Conservation (phyloP, 1,140 invertebrate species). For the Mercenaria mercenaria region DNA sequence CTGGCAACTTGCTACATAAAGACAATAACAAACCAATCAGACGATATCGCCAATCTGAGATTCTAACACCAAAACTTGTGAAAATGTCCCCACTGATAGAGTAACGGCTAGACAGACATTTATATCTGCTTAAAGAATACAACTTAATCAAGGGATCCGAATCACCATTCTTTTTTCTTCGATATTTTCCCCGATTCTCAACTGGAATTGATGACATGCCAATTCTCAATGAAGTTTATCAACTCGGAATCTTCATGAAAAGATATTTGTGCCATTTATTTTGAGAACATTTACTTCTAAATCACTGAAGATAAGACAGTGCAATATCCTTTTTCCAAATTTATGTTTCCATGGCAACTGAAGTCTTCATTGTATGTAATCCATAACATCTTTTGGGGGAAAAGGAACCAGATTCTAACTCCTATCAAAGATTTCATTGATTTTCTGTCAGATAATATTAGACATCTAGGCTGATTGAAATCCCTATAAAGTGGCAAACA, state of each 20-base stretch:
- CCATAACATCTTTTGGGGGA: constrained; percentile 51
- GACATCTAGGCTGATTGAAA: constrained; percentile 59
- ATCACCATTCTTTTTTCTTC: constrained; percentile 18
- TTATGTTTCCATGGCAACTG: constrained; percentile 63
- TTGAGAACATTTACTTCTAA: constrained; percentile 38
- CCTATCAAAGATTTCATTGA: constrained; percentile 65
- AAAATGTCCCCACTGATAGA: neutral
- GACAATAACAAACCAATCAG: no score
- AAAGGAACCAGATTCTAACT: constrained; percentile 36
- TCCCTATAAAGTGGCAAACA: constrained; percentile 66
- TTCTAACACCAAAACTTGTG: neutral
- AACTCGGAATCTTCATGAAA: constrained; percentile 38
- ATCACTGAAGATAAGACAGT: constrained; percentile 55
- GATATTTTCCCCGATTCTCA: neutral
- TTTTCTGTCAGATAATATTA: constrained; percentile 66
- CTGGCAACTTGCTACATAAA: no score
- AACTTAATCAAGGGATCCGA: neutral
- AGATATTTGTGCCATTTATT: constrained; percentile 53
- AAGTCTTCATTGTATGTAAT: constrained; percentile 56
- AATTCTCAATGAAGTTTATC: constrained; percentile 25
- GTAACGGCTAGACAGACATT: neutral
- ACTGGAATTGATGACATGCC: constrained; percentile 28
- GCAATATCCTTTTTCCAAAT: constrained; percentile 56
- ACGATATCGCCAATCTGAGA: no score
- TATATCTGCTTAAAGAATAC: constrained; percentile 5